phyloP scores from a whole-genome alignment of 37 sponge, comb jelly and placozoan genomes.

The Tethya wilhelma region DNA sequence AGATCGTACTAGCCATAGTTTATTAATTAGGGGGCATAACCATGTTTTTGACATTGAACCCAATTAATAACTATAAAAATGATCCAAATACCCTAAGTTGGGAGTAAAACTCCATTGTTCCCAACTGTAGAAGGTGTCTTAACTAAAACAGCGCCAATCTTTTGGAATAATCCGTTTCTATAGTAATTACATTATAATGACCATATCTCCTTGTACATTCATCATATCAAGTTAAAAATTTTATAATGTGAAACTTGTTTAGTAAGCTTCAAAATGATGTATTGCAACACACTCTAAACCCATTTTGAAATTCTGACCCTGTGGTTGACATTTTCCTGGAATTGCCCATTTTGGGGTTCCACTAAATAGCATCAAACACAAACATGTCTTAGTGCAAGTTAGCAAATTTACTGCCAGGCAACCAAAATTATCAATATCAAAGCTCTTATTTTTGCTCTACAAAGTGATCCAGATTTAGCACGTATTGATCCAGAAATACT shows the following conservation, averaged over 20 bases:
- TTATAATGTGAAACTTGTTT: background rate
- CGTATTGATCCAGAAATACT: too few relatives aligned
- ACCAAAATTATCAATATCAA: too few relatives aligned
- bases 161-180: background rate
- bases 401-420: too few relatives aligned
- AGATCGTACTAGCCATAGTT: background rate
- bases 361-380: too few relatives aligned
- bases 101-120: background rate
- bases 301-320: constrained; percentile 9
- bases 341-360: too few relatives aligned
- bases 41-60: constrained; percentile 6
- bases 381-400: too few relatives aligned
- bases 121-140: constrained; percentile 11
- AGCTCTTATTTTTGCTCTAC: too few relatives aligned
- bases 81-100: constrained; percentile 7
- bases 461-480: too few relatives aligned
- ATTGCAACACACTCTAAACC: constrained; percentile 1
- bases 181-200: background rate
- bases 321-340: constrained; percentile 12
- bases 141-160: constrained; percentile 10
- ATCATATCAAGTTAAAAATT: constrained; percentile 6
- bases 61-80: constrained; percentile 10
- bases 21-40: constrained; percentile 4
- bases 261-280: constrained; percentile 6
- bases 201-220: constrained; percentile 1